Evolutionary conservation across 1,140 invertebrate genomes (phyloP).

Genomic region (Euborellia annulipes): DNA sequence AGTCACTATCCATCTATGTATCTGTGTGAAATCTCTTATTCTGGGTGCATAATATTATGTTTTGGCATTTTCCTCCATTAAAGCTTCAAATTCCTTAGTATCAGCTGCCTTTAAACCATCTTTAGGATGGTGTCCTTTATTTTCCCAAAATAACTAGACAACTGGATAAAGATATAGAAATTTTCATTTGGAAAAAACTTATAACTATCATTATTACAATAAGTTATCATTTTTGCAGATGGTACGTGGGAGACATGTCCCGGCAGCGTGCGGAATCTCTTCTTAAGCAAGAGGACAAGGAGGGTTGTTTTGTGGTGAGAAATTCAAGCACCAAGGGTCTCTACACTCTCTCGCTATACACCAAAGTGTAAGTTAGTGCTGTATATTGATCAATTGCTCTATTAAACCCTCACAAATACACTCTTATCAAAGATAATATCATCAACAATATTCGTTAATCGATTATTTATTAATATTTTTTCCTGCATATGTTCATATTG

Average conservation of each 20-base stretch:
- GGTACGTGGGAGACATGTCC: slow-evolving; percentile 92
- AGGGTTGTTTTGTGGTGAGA: slow-evolving; percentile 90
- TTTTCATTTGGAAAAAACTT: not conserved
- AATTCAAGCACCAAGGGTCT: slow-evolving; percentile 89
- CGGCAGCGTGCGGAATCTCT: slow-evolving; percentile 80
- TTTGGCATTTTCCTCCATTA: no score
- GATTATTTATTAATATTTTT: no score
- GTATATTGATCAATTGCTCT: not conserved
- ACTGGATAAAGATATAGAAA: no score
- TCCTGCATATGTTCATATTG: no score
- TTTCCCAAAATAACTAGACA: not conserved
- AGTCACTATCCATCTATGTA: no score
- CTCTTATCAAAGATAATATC: no score
- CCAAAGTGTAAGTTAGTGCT: slow-evolving; percentile 64
- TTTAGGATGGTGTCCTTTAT: slow-evolving; percentile 1
- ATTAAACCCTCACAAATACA: no score
- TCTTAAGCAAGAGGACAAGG: slow-evolving; percentile 80
- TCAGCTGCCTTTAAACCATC: no score
- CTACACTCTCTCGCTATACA: slow-evolving; percentile 85
- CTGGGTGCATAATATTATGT: no score
- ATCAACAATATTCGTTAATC: no score
- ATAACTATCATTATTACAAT: not conserved
- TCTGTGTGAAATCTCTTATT: no score
- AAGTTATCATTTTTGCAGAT: slow-evolving; percentile 40
- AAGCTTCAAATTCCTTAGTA: no score